Evolutionary conservation across 2,888 invertebrate genomes (phyloP).

Genomic region (Polydesmus complanatus): DNA sequence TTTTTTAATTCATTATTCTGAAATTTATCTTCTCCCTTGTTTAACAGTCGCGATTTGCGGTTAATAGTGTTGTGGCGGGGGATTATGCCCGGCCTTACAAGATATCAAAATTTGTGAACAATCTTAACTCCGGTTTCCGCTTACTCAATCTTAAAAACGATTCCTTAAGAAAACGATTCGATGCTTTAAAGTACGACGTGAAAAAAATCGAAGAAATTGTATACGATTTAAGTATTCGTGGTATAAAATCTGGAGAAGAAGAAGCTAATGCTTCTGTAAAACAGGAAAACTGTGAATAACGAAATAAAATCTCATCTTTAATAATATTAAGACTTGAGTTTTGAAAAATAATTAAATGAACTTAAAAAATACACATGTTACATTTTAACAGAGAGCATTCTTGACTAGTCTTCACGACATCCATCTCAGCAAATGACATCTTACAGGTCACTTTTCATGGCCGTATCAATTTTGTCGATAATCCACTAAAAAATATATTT

Average conservation of each 20-base stretch:
- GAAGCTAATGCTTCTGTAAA: not conserved
- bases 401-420: not conserved
- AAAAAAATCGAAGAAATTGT: conserved; percentile 89
- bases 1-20: not conserved
- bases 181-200: conserved; percentile 56
- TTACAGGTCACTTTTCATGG: not conserved
- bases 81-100: conserved; percentile 66
- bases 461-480: not conserved
- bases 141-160: conserved; percentile 83
- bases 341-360: too few relatives aligned
- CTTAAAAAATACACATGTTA: not conserved
- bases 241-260: conserved; percentile 27
- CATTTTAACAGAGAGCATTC: not conserved
- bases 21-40: not conserved
- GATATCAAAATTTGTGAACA: conserved; percentile 71
- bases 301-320: too few relatives aligned
- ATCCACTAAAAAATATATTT: not conserved
- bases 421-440: too few relatives aligned
- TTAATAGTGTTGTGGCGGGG: conserved; percentile 44
- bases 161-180: conserved; percentile 49
- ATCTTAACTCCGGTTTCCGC: conserved; percentile 77
- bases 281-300: too few relatives aligned
- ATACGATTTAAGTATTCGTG: conserved; percentile 71
- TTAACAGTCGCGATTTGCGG: conserved; percentile 31
- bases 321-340: too few relatives aligned